These are phyloP conservation scores for Lipophrys pholis DNA, from an alignment of 2,113 vertebrate genomes.

Conservation along the genomic window DNA sequence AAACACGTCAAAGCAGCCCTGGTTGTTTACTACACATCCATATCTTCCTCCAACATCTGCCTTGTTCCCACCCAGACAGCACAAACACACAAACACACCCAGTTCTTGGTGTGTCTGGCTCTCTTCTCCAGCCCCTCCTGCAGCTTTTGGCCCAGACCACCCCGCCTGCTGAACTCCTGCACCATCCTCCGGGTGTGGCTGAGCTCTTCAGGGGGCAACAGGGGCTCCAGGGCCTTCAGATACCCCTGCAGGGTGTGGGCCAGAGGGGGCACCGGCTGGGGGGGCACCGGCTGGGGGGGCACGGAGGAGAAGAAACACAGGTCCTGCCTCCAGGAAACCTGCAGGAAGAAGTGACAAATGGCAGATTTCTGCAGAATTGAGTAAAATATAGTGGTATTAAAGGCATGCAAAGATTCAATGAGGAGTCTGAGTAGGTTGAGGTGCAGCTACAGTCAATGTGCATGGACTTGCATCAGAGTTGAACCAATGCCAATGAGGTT, in stretches of 20 bases:
- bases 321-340: slow-evolving; percentile 69
- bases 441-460: not conserved
- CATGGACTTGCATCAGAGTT: no score
- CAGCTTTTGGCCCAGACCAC: slow-evolving; percentile 81
- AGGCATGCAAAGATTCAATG: not conserved
- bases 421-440: no score
- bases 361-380: not conserved
- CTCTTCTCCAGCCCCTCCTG: slow-evolving; percentile 81
- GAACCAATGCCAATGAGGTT: no score
- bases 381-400: not conserved
- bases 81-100: slow-evolving; percentile 76
- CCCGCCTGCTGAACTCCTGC: slow-evolving; percentile 74
- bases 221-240: slow-evolving; percentile 83
- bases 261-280: slow-evolving; percentile 84
- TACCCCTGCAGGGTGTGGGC: slow-evolving; percentile 83
- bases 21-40: no score
- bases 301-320: slow-evolving; percentile 67
- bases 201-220: slow-evolving; percentile 84
- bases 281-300: slow-evolving; percentile 83
- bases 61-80: not conserved
- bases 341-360: not conserved
- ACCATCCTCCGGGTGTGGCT: slow-evolving; percentile 82
- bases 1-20: no score
- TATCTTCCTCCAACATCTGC: no score
- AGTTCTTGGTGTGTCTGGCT: slow-evolving; percentile 81